phyloP scores from a whole-genome alignment of 2,888 invertebrate genomes.

The Spialia ferax region DNA sequence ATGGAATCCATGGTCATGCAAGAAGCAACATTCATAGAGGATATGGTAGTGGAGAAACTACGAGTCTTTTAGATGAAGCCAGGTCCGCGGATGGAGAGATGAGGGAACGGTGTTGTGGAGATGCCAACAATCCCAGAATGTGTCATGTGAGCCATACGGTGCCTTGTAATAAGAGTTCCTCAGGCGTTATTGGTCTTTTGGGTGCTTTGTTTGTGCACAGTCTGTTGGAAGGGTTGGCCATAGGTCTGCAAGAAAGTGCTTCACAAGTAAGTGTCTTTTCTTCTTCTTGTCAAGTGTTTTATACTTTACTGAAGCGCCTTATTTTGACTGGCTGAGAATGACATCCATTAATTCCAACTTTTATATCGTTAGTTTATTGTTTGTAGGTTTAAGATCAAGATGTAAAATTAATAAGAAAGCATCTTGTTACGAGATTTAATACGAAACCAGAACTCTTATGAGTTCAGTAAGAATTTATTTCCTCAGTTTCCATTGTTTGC shows the following conservation, averaged over 20 bases:
- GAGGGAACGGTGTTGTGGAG: slow-evolving; percentile 65
- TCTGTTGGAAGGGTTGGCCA: slow-evolving; percentile 92
- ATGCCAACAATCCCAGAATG: slow-evolving; percentile 72
- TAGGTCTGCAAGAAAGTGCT: slow-evolving; percentile 90
- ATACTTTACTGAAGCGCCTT: no score
- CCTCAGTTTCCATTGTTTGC: no score
- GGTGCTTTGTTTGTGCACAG: slow-evolving; percentile 93
- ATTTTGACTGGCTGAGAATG: no score
- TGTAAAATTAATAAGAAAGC: no score
- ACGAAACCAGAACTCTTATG: no score
- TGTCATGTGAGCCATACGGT: slow-evolving; percentile 90
- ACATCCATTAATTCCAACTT: no score
- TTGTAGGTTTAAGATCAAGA: no score
- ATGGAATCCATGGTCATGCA: slow-evolving; percentile 63
- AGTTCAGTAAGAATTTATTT: no score
- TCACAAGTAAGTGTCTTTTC: slow-evolving; percentile 82
- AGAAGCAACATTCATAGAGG: slow-evolving; percentile 38
- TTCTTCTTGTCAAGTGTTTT: no score
- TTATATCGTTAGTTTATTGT: no score
- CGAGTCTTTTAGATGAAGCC: slow-evolving; percentile 55
- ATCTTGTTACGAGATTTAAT: no score
- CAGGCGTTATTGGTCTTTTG: slow-evolving; percentile 89
- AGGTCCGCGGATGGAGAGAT: slow-evolving; percentile 62
- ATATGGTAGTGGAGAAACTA: slow-evolving; percentile 64
- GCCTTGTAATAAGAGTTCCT: slow-evolving; percentile 88